These are phyloP conservation scores for Amniataba percoides DNA, from an alignment of 2,797 vertebrate species.

Conservation along the genomic window DNA sequence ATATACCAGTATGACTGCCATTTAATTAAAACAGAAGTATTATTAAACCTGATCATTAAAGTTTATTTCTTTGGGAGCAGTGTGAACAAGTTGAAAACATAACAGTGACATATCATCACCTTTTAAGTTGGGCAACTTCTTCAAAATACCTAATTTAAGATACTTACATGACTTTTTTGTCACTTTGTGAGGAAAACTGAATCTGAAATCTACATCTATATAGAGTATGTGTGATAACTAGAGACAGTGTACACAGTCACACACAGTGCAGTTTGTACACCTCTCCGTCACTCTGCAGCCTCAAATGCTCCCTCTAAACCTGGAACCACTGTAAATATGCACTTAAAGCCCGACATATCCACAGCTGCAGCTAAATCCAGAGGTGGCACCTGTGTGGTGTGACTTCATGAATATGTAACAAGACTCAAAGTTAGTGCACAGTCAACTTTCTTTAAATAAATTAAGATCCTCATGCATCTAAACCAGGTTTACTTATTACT, in stretches of 20 bases:
- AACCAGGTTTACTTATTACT: not conserved
- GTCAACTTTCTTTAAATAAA: constrained; percentile 1
- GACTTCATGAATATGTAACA: constrained; percentile 37
- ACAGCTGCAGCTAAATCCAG: constrained; percentile 16
- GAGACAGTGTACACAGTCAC: no score
- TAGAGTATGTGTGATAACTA: no score
- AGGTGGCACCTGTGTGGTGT: not conserved
- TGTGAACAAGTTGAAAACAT: not conserved
- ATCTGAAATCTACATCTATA: no score
- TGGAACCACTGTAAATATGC: no score
- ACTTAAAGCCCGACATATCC: not conserved
- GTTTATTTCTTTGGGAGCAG: not conserved
- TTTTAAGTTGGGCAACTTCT: not conserved
- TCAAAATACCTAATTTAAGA: no score
- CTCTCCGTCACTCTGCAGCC: no score
- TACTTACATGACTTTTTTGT: no score
- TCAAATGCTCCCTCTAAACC: no score
- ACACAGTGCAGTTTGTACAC: no score
- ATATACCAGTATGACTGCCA: not conserved
- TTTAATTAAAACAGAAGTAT: not conserved
- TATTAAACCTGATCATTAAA: no score
- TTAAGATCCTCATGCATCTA: not conserved
- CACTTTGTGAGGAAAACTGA: no score
- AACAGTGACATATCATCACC: not conserved
- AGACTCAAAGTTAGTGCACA: not conserved